phyloP scores from a whole-genome alignment of 2,113 vertebrate species.

The Athene cunicularia region DNA sequence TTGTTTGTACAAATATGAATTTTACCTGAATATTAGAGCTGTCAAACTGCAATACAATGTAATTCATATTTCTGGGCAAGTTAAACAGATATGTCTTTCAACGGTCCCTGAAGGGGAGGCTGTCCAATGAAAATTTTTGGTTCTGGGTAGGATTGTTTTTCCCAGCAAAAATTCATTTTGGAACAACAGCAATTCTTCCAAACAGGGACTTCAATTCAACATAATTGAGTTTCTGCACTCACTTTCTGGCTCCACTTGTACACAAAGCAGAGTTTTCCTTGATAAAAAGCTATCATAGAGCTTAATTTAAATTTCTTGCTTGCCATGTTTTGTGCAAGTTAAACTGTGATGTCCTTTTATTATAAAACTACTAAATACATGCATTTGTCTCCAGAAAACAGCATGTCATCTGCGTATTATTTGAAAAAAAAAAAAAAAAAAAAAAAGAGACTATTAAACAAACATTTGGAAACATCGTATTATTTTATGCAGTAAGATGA shows the following conservation, averaged over 20 bases:
- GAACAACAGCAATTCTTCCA: neutral
- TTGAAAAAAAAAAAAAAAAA: neutral
- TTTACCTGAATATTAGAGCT: neutral
- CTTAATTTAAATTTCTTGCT: neutral
- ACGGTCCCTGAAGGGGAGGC: neutral
- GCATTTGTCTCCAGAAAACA: neutral
- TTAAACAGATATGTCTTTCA: neutral
- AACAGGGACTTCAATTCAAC: neutral
- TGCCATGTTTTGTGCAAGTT: neutral
- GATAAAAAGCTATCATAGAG: neutral
- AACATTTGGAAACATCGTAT: neutral
- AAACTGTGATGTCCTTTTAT: neutral
- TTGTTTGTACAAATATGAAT: neutral
- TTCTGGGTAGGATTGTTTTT: neutral
- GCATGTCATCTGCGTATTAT: neutral
- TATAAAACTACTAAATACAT: neutral
- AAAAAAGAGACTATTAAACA: neutral
- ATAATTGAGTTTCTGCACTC: neutral
- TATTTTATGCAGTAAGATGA: neutral
- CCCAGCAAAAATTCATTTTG: neutral
- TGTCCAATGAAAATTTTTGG: neutral
- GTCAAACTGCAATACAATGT: neutral
- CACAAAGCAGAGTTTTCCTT: neutral
- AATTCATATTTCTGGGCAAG: neutral
- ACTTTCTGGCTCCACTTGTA: neutral